Evolutionary conservation across 2,113 vertebrate species (phyloP).

Genomic region (Rhizomys pruinosus): DNA sequence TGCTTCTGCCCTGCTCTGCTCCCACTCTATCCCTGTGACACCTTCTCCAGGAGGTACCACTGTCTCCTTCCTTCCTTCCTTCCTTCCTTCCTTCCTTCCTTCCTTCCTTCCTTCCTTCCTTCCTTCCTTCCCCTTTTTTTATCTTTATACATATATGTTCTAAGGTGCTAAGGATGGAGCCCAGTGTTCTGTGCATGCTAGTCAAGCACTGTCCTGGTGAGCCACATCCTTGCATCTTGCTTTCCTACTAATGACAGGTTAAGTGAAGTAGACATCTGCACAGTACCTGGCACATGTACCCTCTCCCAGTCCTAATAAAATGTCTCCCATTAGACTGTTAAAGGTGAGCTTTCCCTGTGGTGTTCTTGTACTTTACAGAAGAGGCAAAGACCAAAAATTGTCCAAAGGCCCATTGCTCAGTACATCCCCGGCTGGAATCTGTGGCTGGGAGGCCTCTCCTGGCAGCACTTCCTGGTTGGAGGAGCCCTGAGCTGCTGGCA

Average conservation of each 20-base stretch:
- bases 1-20: not conserved
- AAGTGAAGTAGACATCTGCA: not conserved
- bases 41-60: not conserved
- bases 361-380: not conserved
- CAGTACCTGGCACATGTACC: too few species aligned
- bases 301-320: not conserved
- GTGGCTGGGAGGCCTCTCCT: not conserved
- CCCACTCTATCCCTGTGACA: not conserved
- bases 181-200: not conserved
- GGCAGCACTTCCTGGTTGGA: not conserved
- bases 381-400: not conserved
- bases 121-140: not conserved
- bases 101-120: not conserved
- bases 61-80: not conserved
- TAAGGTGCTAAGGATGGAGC: not conserved
- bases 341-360: not conserved
- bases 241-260: not conserved
- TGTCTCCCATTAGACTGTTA: not conserved
- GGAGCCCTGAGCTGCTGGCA: not conserved
- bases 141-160: not conserved
- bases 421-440: not conserved
- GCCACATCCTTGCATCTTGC: not conserved
- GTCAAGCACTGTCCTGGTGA: not conserved
- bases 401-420: not conserved
- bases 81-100: not conserved